Conservation (phyloP, 2,797 vertebrate genomes). For the Manis javanica region DNA sequence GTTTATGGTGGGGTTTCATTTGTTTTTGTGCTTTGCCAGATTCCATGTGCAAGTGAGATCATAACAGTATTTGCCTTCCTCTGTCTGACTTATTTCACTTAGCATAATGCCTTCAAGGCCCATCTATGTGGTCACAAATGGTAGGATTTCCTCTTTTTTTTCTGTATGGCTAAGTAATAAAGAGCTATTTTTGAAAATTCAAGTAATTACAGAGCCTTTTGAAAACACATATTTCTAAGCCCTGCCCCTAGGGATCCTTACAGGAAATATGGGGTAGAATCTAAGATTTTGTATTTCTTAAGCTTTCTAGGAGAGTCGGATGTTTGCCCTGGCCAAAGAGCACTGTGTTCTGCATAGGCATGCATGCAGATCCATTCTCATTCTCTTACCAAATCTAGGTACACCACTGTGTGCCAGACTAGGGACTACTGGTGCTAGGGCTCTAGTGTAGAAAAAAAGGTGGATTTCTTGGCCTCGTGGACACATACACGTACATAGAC, state of each 20-base stretch:
- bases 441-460: neutral
- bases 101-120: neutral
- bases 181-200: neutral
- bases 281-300: slow-evolving; percentile 27
- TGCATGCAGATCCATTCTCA: neutral
- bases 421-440: neutral
- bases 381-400: neutral
- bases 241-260: neutral
- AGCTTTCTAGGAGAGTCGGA: neutral
- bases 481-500: neutral
- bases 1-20: too few species aligned
- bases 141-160: neutral
- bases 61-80: neutral
- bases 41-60: neutral
- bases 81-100: neutral
- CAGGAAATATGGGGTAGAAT: neutral
- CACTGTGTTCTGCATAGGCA: neutral
- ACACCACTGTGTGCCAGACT: neutral
- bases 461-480: neutral
- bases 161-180: neutral
- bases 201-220: neutral
- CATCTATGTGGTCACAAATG: neutral
- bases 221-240: slow-evolving; percentile 26
- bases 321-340: neutral
- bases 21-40: neutral